Evolutionary conservation across 2,113 vertebrate species (phyloP).

Genomic region (Podarcis muralis): DNA sequence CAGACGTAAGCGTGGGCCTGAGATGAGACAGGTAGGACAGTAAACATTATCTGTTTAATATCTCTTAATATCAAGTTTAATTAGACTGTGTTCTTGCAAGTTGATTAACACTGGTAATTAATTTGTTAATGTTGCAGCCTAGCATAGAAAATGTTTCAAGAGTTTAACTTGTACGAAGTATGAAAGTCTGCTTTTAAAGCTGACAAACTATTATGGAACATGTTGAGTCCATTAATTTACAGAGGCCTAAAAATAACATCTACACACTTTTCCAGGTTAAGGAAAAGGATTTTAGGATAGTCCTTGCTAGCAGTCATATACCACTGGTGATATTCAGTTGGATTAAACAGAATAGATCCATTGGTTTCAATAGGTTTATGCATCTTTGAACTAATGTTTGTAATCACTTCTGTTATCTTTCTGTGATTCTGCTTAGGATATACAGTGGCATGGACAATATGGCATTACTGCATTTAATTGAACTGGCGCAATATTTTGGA

Average conservation of each 20-base stretch:
- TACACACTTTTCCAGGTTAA: background rate
- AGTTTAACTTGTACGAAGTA: background rate
- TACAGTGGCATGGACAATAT: background rate
- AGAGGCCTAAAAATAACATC: background rate
- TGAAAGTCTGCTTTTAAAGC: background rate
- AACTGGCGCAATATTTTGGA: background rate
- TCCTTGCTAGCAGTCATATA: background rate
- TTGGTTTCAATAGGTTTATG: too few relatives aligned
- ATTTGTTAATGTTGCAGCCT: rapidly evolving
- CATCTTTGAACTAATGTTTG: too few relatives aligned
- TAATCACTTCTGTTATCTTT: background rate
- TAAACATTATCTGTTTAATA: background rate
- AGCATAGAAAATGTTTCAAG: background rate
- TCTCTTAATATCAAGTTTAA: background rate
- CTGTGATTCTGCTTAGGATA: background rate
- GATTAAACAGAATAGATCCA: too few relatives aligned
- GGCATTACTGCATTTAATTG: constrained; percentile 10
- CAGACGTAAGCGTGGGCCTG: constrained; percentile 11
- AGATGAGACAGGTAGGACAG: constrained; percentile 53
- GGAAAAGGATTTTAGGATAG: background rate
- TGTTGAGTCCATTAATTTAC: rapidly evolving
- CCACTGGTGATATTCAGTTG: background rate
- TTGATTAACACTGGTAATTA: rapidly evolving
- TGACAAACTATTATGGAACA: background rate
- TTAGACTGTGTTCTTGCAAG: background rate